Evolutionary conservation across 2,113 vertebrate species (phyloP), one percentile per base, ranked within the genome.

Genomic region (Otocyon megalotis): DNA sequence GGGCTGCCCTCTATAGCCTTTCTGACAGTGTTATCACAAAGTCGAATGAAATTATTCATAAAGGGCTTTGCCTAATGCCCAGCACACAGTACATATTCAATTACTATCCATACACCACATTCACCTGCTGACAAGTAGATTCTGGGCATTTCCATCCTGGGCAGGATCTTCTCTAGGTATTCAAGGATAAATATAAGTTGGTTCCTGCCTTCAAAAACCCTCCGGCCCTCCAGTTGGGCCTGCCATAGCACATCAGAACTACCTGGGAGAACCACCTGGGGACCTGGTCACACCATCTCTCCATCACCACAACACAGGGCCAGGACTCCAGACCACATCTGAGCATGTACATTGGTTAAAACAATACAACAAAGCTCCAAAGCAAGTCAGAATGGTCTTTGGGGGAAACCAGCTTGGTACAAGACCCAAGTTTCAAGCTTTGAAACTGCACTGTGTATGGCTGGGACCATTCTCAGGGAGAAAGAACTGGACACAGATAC

Each of bases 81-180:
- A 8, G 7, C 1, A 37, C 35, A 4, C 0, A 50, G 43, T 13
- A 37, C 63, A 22, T 8, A 9, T 6, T 86, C 16, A 32, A 5
- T 54, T 14, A 37, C 32, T 58, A 35, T 8, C 35, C 35, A 30
- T 0, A 12, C 0, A 22, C 35, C 37, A 14, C 10, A 0, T 10
- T 88, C 26, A 8, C 30, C 67, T 54, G 81, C 24, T 35, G n/a
- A n/a, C 67, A 22, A 16, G 48, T 8, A 62, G 32, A 43, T 56
- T 17, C 30, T 5, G 32, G 22, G 16, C 12, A 35, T 20, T 15
- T 76, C 6, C 3, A 35, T 24, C 50, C 63, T 8, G 37, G 30
- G 43, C 17, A 20, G 72, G 30, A 35, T 63, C 32, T 11, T 56
- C 76, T 54, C 32, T 24, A 15, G 56, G 56, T 26, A 22, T 22